phyloP scores from a whole-genome alignment of 1,140 invertebrate species.

The Laupala kohalensis region DNA sequence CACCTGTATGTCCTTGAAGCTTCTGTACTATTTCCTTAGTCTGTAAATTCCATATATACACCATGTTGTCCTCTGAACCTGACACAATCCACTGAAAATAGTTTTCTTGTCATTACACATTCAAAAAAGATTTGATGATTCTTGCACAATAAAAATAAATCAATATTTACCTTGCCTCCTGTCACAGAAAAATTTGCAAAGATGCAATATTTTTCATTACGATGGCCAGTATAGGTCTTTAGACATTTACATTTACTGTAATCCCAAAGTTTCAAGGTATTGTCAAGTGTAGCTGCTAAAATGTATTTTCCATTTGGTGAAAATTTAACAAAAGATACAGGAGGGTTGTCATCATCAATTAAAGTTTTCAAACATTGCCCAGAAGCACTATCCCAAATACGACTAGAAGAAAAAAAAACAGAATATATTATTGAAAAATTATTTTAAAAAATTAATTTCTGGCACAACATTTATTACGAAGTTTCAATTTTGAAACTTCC shows the following conservation, averaged over 20 bases:
- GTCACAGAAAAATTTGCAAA: constrained; percentile 99
- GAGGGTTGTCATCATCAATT: constrained; percentile 94
- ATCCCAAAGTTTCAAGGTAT: constrained; percentile 97
- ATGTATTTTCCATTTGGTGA: constrained; percentile 99
- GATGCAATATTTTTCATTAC: constrained; percentile 99
- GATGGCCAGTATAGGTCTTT: constrained; percentile 95
- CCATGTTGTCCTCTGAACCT: constrained; percentile 98
- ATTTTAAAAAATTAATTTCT: no score
- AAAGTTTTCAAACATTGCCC: constrained; percentile 98
- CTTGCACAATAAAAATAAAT: background rate
- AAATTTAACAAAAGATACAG: constrained; percentile 99
- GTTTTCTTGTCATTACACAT: no score
- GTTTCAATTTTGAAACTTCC: no score
- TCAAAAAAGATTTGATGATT: constrained; percentile 13
- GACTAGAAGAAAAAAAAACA: constrained; percentile 44
- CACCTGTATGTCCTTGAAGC: constrained; percentile 87
- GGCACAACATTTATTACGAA: no score
- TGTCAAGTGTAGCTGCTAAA: constrained; percentile 93
- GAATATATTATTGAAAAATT: background rate
- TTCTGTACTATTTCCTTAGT: constrained; percentile 99
- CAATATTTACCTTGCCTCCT: constrained; percentile 75
- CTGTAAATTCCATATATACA: constrained; percentile 99
- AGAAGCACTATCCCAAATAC: constrained; percentile 98
- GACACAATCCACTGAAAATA: constrained; percentile 92
- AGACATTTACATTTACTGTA: constrained; percentile 96